phyloP scores from a whole-genome alignment of 2,113 vertebrate species.

The Fulica atra region DNA sequence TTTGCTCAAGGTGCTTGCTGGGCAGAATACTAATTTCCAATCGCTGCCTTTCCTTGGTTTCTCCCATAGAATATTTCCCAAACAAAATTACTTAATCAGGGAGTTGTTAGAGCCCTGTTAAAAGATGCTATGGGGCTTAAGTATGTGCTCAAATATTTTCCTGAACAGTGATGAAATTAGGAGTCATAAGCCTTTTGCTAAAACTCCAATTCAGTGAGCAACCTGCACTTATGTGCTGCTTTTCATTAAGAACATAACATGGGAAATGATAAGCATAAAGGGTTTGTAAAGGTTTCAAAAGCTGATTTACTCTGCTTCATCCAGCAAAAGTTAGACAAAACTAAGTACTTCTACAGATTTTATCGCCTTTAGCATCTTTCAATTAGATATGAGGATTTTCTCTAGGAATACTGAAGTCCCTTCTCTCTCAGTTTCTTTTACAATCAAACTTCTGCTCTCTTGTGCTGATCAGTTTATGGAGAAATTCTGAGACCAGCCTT shows the following conservation, averaged over 20 bases:
- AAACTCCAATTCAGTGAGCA: background rate
- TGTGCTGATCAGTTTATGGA: background rate
- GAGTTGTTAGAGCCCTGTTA: background rate
- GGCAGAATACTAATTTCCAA: background rate
- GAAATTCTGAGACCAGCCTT: background rate
- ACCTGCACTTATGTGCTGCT: background rate
- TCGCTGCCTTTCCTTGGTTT: background rate
- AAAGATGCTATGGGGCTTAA: background rate
- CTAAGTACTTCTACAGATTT: background rate
- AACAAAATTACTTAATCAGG: background rate
- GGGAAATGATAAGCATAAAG: background rate
- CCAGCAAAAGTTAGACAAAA: background rate
- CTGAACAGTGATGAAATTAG: background rate
- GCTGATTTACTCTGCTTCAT: background rate
- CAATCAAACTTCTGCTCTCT: background rate
- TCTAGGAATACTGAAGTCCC: background rate
- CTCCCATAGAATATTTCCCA: background rate
- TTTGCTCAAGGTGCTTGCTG: background rate
- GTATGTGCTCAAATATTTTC: background rate
- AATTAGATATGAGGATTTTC: background rate
- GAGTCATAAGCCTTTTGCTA: background rate
- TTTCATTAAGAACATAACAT: background rate
- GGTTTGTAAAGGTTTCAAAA: background rate
- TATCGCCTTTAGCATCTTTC: background rate
- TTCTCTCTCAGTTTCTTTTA: background rate